Conservation (phyloP, 2,888 invertebrate genomes). For the Drosophila limbata region DNA sequence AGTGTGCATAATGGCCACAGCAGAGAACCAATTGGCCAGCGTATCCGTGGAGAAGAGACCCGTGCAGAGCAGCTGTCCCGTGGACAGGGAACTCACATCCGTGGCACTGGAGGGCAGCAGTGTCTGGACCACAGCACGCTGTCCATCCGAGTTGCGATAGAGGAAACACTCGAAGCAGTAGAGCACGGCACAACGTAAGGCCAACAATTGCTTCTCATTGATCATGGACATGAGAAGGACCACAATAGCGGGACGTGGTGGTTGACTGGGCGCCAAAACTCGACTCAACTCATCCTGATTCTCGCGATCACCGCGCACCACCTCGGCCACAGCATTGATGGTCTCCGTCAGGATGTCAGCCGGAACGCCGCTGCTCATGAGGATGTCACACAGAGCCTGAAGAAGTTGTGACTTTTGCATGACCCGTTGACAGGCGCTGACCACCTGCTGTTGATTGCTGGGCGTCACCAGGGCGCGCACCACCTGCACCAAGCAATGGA, state of each 20-base stretch:
- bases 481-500: slow-evolving; percentile 96
- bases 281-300: slow-evolving; percentile 97
- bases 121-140: slow-evolving; percentile 95
- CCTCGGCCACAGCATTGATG: slow-evolving; percentile 97
- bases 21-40: slow-evolving; percentile 97
- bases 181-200: slow-evolving; percentile 95
- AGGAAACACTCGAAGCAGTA: slow-evolving; percentile 99
- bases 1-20: slow-evolving; percentile 95
- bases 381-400: slow-evolving; percentile 93
- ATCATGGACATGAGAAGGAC: slow-evolving; percentile 99
- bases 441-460: slow-evolving; percentile 94
- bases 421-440: slow-evolving; percentile 93
- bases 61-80: slow-evolving; percentile 96
- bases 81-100: slow-evolving; percentile 90
- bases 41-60: slow-evolving; percentile 95
- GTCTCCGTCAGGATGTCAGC: slow-evolving; percentile 98
- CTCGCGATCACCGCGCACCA: slow-evolving; percentile 92
- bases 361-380: slow-evolving; percentile 98
- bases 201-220: slow-evolving; percentile 98
- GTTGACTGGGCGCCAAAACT: slow-evolving; percentile 96
- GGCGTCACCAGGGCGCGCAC: slow-evolving; percentile 97
- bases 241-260: slow-evolving; percentile 97
- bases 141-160: slow-evolving; percentile 95
- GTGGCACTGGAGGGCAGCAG: slow-evolving; percentile 94
- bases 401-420: slow-evolving; percentile 94